Base-by-base conservation (phyloP, 1,140 invertebrate genomes). In the Diachasma alloeum region DNA sequence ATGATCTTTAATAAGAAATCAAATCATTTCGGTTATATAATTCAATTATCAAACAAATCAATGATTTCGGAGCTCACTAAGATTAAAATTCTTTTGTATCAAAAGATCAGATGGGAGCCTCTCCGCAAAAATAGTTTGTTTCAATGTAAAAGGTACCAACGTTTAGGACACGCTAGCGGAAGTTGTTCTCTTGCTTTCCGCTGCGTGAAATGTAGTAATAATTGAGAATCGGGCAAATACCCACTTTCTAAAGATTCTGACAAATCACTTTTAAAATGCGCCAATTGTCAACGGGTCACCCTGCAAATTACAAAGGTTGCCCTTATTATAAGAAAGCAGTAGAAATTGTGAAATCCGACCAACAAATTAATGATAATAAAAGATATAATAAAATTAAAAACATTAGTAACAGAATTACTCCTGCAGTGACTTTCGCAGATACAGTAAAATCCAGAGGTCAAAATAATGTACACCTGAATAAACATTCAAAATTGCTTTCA, bases 251-350 rank as follows among this genome's bases (percentile, higher is more conserved):
- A 48, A 37, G 15, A 22, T 6, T 11, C 24, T 5, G 36, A 31
- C 13, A 31, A 10, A 3, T 11, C 17, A 3, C 37, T 68, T 37
- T 19, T 76, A 15, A 72, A 72, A 53, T 76, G 75, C 22, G 69
- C 69, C 0, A 76, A 72, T 31, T 76, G 75, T 26, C 53, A 70
- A 15, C 48, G 1, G 69, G 75, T 13, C 75, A 76, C 36, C 75
- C 75, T 8, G 75, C 75, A n/a, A n/a, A n/a, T n/a, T n/a, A n/a
- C n/a, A n/a, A n/a, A n/a, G n/a, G n/a, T n/a, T n/a, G n/a, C n/a
- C 0, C 46, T 0, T 76, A 72, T 19, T 37, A 71, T 1, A 76
- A 76, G 42, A 4, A 69, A 0, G 74, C 74, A 1, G 15, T 56
- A 1, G 37, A 15, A 17, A n/a, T 31, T 4, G 53, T 37, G 13